phyloP scores from a whole-genome alignment of 2,113 vertebrate genomes.

The Tachycineta bicolor region DNA sequence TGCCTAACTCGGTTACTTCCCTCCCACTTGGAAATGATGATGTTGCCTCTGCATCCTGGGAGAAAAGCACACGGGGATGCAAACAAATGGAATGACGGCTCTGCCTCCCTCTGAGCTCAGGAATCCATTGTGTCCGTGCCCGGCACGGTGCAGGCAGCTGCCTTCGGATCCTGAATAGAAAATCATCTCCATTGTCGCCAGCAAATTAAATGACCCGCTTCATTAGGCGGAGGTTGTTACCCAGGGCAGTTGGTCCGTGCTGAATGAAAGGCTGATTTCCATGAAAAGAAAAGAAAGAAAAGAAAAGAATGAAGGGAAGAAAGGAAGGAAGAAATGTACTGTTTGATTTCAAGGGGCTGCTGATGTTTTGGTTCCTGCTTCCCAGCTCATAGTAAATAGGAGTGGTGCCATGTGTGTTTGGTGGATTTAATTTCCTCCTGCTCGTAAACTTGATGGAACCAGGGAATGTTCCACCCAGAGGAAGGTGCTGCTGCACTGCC shows the following conservation, averaged over 20 bases:
- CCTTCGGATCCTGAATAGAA: constrained; percentile 47
- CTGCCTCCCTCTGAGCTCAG: constrained; percentile 7
- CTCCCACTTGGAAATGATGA: not conserved
- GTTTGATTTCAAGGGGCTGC: constrained; percentile 36
- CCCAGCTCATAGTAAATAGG: not conserved
- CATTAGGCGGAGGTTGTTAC: constrained; percentile 57
- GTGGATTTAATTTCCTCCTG: not conserved
- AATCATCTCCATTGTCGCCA: constrained; percentile 56
- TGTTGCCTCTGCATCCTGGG: not conserved
- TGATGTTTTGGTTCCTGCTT: constrained; percentile 2
- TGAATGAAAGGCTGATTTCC: constrained; percentile 66
- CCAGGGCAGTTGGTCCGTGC: constrained; percentile 47
- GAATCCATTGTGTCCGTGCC: constrained; percentile 51
- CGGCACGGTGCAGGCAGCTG: constrained; percentile 57
- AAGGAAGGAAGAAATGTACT: not conserved
- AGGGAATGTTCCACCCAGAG: not conserved
- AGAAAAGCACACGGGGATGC: not conserved
- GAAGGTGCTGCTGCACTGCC: not conserved
- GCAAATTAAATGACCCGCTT: constrained; percentile 66
- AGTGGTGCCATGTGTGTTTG: not conserved
- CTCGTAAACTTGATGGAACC: not conserved
- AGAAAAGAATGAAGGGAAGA: constrained; percentile 1
- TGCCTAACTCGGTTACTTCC: not conserved
- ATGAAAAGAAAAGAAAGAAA: constrained; percentile 43
- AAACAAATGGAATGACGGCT: not conserved